Evolutionary conservation across 2,113 vertebrate genomes (phyloP).

Genomic region (Neotoma lepida): DNA sequence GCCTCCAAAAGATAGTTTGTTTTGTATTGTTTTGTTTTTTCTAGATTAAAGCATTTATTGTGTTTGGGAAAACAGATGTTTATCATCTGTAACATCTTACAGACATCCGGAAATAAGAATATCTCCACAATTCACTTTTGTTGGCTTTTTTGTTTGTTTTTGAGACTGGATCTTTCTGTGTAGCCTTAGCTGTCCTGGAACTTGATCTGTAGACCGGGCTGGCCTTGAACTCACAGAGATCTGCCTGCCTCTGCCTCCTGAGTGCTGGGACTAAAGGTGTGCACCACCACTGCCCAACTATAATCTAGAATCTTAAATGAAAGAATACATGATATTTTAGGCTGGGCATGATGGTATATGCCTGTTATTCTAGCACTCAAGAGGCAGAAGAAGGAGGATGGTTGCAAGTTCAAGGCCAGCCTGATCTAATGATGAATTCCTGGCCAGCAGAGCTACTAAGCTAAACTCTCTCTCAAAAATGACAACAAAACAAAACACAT

Average conservation of each 20-base stretch:
- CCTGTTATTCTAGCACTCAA: background rate
- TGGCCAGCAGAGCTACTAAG: background rate
- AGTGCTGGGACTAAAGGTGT: background rate
- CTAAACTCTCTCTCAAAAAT: background rate
- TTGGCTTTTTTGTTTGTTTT: background rate
- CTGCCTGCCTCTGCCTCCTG: background rate
- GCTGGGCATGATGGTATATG: background rate
- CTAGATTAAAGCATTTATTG: background rate
- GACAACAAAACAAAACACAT: background rate
- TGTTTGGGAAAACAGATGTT: background rate
- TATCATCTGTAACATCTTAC: background rate
- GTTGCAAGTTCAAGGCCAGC: background rate
- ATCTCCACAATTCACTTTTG: background rate
- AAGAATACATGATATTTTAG: background rate
- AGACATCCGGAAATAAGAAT: background rate
- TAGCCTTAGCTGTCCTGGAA: background rate
- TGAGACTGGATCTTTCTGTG: background rate
- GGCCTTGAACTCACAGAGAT: background rate
- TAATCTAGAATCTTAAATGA: background rate
- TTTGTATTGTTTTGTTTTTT: background rate
- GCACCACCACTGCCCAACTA: background rate
- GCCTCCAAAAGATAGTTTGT: background rate
- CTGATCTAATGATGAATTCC: background rate
- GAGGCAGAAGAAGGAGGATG: background rate
- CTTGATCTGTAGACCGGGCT: background rate